Evolutionary conservation across 2,113 vertebrate genomes (phyloP), one percentile per base, ranked within the genome.

Genomic region (Solenodon paradoxus): DNA sequence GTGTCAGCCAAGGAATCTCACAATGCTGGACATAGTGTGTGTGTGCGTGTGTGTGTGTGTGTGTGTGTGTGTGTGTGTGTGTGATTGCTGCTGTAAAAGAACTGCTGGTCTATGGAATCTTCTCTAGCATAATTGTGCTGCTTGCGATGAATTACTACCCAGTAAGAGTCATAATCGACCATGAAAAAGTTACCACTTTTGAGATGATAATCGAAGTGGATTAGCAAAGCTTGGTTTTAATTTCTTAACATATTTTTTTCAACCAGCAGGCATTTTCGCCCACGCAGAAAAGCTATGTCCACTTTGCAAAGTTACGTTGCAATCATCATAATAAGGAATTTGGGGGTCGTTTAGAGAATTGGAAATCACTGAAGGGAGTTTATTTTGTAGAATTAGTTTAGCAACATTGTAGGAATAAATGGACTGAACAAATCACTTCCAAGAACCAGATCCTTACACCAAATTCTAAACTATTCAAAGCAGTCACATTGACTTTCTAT

Each of bases 1-100:
- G 72, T 72, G 17, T 95, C 90, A 95, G 87, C 90, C 68, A 59
- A 95, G 81, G 90, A 95, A 88, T 93, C 69, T 93, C 80, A 74
- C 72, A n/a, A 10, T 93, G 87, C 42, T 9, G 77, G 30, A 42
- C 66, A 90, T 90, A 88, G 92, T 45, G n/a, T n/a, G n/a, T n/a
- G n/a, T n/a, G n/a, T n/a, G n/a, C n/a, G n/a, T n/a, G n/a, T n/a
- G n/a, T n/a, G n/a, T n/a, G n/a, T n/a, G n/a, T n/a, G n/a, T n/a
- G n/a, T n/a, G n/a, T n/a, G n/a, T n/a, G n/a, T n/a, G n/a, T n/a
- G n/a, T n/a, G n/a, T n/a, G n/a, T n/a, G n/a, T n/a, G n/a, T n/a
- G n/a, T n/a, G n/a, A n/a, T 89, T n/a, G 10, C 78, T 87, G n/a
- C 55, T 81, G 22, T 55, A 47, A 92, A 72, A 92, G 57, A 93